These are phyloP conservation scores for Euura saliciscinereae DNA, from an alignment of 1,140 invertebrate genomes.

Conservation along the genomic window DNA sequence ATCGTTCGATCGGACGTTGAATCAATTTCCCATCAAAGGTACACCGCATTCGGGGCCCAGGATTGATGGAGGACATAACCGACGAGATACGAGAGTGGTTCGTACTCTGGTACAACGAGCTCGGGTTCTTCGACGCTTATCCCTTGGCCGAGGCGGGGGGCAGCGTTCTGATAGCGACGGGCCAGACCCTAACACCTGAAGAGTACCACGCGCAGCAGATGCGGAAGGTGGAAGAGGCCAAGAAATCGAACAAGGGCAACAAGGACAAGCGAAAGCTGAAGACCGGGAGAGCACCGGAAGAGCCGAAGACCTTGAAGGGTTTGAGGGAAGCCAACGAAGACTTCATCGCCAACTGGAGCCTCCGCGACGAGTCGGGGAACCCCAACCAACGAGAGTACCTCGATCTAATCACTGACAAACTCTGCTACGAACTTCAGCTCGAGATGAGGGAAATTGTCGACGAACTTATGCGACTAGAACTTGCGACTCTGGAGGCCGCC, in stretches of 20 bases:
- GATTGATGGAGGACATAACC: constrained; percentile 72
- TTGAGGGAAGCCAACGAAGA: constrained; percentile 50
- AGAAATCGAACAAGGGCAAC: constrained; percentile 26
- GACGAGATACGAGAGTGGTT: constrained; percentile 74
- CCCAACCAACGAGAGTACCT: constrained; percentile 54
- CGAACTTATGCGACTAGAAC: constrained; percentile 64
- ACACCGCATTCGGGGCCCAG: constrained; percentile 60
- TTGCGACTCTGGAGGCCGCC: constrained; percentile 60
- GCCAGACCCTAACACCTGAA: constrained; percentile 59
- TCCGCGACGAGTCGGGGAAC: constrained; percentile 51
- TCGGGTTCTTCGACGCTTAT: constrained; percentile 61
- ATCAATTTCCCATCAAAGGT: constrained; percentile 29
- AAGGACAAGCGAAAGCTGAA: constrained; percentile 29
- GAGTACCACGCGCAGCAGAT: constrained; percentile 55
- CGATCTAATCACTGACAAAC: constrained; percentile 59
- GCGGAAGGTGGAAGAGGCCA: constrained; percentile 30
- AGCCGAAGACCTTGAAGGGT: constrained; percentile 41
- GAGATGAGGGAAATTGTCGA: constrained; percentile 62
- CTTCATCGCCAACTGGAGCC: constrained; percentile 57
- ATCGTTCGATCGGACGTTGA: neutral
- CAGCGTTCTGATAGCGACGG: constrained; percentile 60
- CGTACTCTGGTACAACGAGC: constrained; percentile 62
- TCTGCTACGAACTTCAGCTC: constrained; percentile 61
- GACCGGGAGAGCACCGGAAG: constrained; percentile 11
- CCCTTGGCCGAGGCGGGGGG: constrained; percentile 62